Conservation (phyloP, 1,140 invertebrate species). For the Copidosoma floridanum region DNA sequence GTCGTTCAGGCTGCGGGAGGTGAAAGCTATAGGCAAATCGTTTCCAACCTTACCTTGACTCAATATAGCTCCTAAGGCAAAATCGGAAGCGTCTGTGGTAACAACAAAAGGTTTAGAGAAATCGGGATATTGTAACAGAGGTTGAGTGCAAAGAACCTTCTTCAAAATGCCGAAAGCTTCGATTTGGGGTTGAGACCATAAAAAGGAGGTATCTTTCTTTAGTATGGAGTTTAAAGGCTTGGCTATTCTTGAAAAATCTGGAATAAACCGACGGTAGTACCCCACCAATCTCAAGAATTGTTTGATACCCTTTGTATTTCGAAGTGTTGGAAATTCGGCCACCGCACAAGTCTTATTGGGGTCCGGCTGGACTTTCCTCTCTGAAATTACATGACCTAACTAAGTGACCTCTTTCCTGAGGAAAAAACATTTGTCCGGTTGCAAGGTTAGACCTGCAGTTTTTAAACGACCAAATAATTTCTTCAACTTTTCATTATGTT, state of each 20-base stretch:
- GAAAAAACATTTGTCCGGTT: slow-evolving; percentile 10
- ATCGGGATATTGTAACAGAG: neutral
- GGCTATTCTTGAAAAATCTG: neutral
- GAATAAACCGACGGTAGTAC: neutral
- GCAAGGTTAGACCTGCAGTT: neutral
- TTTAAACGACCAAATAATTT: neutral
- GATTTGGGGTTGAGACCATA: neutral
- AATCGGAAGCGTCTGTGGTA: neutral
- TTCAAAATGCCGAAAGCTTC: neutral
- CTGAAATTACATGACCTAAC: neutral
- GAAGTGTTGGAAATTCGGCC: neutral
- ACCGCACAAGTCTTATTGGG: neutral
- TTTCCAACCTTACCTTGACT: slow-evolving; percentile 3
- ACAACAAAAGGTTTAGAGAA: neutral
- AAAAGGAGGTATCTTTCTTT: neutral
- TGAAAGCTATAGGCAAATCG: slow-evolving; percentile 41
- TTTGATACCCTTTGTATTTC: neutral
- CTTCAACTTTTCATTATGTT: neutral
- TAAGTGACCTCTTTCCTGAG: neutral
- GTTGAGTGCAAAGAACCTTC: neutral
- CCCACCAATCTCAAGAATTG: slow-evolving; percentile 4
- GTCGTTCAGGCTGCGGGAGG: no score
- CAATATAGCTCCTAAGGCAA: neutral
- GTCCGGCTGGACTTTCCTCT: neutral
- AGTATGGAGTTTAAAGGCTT: neutral